Evolutionary conservation across 2,113 vertebrate species (phyloP).

Genomic region (Labeo rohita): DNA sequence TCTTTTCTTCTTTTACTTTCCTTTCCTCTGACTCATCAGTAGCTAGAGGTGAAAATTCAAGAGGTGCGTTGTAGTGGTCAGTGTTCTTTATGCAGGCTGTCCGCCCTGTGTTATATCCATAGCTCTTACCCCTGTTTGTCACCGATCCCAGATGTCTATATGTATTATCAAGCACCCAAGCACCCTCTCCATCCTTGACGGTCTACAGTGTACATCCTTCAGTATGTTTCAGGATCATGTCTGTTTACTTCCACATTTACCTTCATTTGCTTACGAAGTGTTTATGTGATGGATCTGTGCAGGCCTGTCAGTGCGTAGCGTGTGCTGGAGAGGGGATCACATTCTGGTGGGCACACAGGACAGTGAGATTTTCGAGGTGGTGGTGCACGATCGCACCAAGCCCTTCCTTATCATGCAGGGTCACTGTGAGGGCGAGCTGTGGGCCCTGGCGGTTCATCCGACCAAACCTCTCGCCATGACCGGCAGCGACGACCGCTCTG

Average conservation of each 20-base stretch:
- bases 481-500: conserved; percentile 96
- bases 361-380: conserved; percentile 98
- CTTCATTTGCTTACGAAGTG: conserved; percentile 21
- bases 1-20: conserved; percentile 52
- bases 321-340: conserved; percentile 97
- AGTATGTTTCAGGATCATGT: conserved; percentile 32
- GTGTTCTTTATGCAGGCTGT: conserved; percentile 42
- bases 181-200: conserved; percentile 31
- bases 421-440: conserved; percentile 97
- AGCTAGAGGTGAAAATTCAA: conserved; percentile 80
- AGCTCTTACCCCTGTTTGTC: conserved; percentile 37
- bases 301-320: conserved; percentile 97
- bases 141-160: conserved; percentile 38
- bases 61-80: conserved; percentile 72
- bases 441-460: conserved; percentile 96
- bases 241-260: not conserved
- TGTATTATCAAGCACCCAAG: conserved; percentile 38
- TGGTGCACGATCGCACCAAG: conserved; percentile 97
- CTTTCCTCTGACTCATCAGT: conserved; percentile 70
- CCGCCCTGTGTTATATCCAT: conserved; percentile 39
- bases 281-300: conserved; percentile 31
- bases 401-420: conserved; percentile 99
- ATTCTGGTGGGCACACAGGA: conserved; percentile 97
- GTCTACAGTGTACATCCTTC: conserved; percentile 39
- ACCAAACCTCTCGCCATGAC: conserved; percentile 97